Base-by-base conservation (phyloP, 2,888 invertebrate genomes). In the Choreutis nemorana region DNA sequence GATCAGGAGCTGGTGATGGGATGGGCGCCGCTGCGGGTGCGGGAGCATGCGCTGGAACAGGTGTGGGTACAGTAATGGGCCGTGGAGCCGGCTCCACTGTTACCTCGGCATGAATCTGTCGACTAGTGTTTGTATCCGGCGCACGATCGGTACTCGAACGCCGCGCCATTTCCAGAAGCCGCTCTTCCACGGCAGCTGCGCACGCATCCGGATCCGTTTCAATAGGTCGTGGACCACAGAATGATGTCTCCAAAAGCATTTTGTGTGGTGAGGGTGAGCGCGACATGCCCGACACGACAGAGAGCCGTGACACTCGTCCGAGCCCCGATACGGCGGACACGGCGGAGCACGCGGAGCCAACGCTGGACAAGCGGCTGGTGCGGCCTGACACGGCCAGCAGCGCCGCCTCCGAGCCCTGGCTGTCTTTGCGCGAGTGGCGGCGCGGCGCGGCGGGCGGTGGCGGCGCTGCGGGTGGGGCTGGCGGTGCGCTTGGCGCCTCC, bases 211-310 rank as follows among this genome's bases (percentile, higher is more conserved):
- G 83, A 56, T 78, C 79, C 13, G 61, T 73, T 35, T 84, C 68
- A 30, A 83, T 81, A 1, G 91, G 89, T 51, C 91, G 91, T 28
- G 87, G 89, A 1, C 94, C 94, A 63, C 93, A 94, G 61, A 94
- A 94, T 0, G 93, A 93, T 1, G 94, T 94, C 70, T 94, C 94
- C 33, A 94, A 79, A 31, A 93, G 79, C 86, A 92, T 91, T 62
- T 89, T 90, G 73, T 94, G 93, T n/a, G 94, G 94, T 8, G 93
- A 93, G 2, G 94, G 92, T 15, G 89, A 90, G 36, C 90, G 84
- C 3, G 87, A 87, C 12, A 73, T 54, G 24, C 71, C 80, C 8
- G 83, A 83, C 32, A 75, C 81, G 7, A 60, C 73, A 2, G 79
- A 78, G 2, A 78, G 56, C 11, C 66, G 62, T n/a, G 70, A 73